phyloP scores from a whole-genome alignment of 2,797 vertebrate species.

The Petrocephalus sullivani region DNA sequence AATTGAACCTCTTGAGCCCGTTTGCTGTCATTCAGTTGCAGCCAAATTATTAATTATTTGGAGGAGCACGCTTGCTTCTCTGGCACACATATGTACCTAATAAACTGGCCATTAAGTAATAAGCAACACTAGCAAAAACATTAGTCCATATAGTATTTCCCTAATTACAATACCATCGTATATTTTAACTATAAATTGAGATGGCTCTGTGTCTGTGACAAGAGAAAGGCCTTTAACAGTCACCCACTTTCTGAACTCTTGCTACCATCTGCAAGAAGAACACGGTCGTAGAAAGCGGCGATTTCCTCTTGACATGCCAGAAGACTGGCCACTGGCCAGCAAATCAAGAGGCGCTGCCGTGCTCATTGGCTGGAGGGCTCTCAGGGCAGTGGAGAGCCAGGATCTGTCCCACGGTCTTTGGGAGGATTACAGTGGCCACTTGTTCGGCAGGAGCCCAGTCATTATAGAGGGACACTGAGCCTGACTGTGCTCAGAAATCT shows the following conservation, averaged over 20 bases:
- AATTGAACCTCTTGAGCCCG: neutral
- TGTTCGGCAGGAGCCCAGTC: conserved; percentile 54
- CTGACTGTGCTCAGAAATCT: conserved; percentile 53
- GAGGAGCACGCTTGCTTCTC: neutral
- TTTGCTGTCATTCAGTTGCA: neutral
- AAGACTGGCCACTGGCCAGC: conserved; percentile 12
- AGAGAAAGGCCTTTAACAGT: neutral
- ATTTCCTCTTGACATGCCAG: neutral
- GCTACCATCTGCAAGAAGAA: conserved; percentile 7
- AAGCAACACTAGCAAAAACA: neutral
- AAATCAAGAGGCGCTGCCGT: conserved; percentile 28
- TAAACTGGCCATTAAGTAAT: neutral
- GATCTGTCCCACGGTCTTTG: conserved; percentile 46
- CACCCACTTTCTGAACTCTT: conserved; percentile 6
- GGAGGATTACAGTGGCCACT: conserved; percentile 51
- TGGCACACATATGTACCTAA: neutral
- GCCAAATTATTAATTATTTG: neutral
- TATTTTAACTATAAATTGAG: neutral
- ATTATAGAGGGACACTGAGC: conserved; percentile 44
- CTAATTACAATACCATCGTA: neutral
- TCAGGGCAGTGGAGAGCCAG: conserved; percentile 33
- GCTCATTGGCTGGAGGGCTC: conserved; percentile 33
- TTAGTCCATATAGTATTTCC: neutral
- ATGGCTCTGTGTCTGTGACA: neutral
- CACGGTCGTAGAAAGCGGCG: neutral